Conservation (phyloP, 2,113 vertebrate genomes). For the Chitala chitala region DNA sequence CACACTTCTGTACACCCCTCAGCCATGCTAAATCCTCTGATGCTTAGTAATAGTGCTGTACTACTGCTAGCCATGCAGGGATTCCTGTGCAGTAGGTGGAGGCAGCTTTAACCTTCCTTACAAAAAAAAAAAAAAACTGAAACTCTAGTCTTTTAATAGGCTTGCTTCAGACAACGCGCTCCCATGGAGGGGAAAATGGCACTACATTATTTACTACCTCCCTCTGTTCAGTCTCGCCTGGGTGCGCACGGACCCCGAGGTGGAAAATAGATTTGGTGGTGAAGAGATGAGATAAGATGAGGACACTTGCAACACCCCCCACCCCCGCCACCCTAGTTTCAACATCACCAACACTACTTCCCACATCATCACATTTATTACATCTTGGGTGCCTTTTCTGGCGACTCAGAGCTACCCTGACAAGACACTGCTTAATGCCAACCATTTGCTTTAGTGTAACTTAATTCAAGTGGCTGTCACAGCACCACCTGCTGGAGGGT, state of each 20-base stretch:
- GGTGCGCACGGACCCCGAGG: slow-evolving; percentile 46
- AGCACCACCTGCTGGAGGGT: slow-evolving; percentile 41
- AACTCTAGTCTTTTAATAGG: slow-evolving; percentile 48
- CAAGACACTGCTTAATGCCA: slow-evolving; percentile 46
- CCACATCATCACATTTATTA: neutral
- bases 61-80: too few relatives aligned
- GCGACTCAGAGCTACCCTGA: slow-evolving; percentile 18
- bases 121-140: neutral
- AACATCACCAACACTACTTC: slow-evolving; percentile 19
- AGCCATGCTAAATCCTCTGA: neutral
- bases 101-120: slow-evolving; percentile 22
- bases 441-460: slow-evolving; percentile 42
- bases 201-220: slow-evolving; percentile 66
- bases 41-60: too few relatives aligned
- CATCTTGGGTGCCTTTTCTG: neutral
- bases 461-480: slow-evolving; percentile 52
- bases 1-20: too few relatives aligned
- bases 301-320: neutral
- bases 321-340: too few relatives aligned
- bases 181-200: slow-evolving; percentile 48
- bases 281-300: neutral
- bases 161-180: slow-evolving; percentile 45
- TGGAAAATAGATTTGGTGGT: slow-evolving; percentile 55
- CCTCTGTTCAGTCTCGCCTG: slow-evolving; percentile 36
- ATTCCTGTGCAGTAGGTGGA: neutral